Percentiles rank a stretch among this genome's conserved stretches.
These are phyloP conservation scores for Lucilia cuprina DNA, from an alignment of 1,140 invertebrate genomes.

Conservation along the genomic window DNA sequence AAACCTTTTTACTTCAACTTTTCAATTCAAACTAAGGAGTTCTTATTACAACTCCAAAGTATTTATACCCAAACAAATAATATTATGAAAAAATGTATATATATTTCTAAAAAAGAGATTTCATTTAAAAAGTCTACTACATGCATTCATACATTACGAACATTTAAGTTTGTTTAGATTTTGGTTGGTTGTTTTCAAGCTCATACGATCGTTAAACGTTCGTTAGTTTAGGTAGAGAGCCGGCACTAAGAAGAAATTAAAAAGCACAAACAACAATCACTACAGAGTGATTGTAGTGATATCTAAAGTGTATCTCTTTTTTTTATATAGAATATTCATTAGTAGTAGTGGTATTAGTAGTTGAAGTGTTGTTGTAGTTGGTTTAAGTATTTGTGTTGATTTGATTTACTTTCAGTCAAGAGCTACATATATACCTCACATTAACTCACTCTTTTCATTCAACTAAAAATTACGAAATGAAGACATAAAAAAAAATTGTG, in stretches of 20 bases:
- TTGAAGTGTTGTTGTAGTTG: no score
- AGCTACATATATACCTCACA: no score
- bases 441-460: neutral
- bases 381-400: neutral
- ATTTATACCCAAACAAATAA: slow-evolving; percentile 8
- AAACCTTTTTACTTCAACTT: neutral
- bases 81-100: neutral
- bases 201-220: neutral
- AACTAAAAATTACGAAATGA: neutral
- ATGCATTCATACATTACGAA: neutral
- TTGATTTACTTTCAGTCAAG: neutral
- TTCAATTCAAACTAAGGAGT: slow-evolving; percentile 18
- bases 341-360: no score
- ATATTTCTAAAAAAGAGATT: neutral
- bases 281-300: neutral
- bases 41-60: slow-evolving; percentile 19
- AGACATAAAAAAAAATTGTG: neutral
- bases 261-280: neutral
- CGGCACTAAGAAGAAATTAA: neutral
- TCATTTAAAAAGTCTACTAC: neutral
- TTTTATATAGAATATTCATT: neutral
- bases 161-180: neutral
- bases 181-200: neutral
- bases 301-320: neutral
- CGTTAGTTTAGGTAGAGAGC: neutral